Base-by-base conservation (phyloP, 2,888 invertebrate species). In the Callinectes sapidus region DNA sequence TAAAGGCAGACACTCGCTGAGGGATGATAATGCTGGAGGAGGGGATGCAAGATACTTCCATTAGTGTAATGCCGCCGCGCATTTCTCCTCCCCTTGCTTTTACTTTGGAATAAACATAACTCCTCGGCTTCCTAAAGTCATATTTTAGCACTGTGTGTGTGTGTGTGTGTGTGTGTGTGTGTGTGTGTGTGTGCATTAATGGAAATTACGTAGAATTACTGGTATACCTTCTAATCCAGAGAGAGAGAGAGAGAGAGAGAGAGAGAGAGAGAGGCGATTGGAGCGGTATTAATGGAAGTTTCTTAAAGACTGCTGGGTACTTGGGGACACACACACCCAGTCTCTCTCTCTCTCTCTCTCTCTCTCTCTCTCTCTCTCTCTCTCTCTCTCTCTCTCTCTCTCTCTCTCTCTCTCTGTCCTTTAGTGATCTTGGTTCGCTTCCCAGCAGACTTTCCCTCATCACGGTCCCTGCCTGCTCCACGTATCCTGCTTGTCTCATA, bases 141-240 rank as follows among this genome's bases (percentile, higher is more conserved):
- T 48, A 48, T 48, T 48, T 48, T 10, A 48, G 48, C 8, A 48
- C 18, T 1, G 61, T 61, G 61, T 61, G 61, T 61, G 61, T 61
- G 61, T 61, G 61, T 61, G 61, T 61, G 61, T 61, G 61, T 61
- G 61, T 61, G 61, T 61, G 61, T 61, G 61, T 61, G 61, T 61
- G 61, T 61, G 61, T 61, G 61, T 61, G 61, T 61, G 61, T 61
- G 61, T 61, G 61, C 18, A 10, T 18, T 48, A 48, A 8, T 48
- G 48, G 48, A 48, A 48, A 48, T 48, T 48, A 48, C 48, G 18
- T 61, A 2, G 16, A 23, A 61, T 61, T 61, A 23, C 18, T 61
- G 61, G 61, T 61, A 61, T 10, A 48, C 48, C 48, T 42, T 42
- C 42, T 48, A 48, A 48, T 2, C 61, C 61, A 61, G 81, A 81